Percentiles rank a stretch among this genome's conserved stretches.
Evolutionary conservation across 2,113 vertebrate genomes (phyloP).

Genomic region (Pterocles burchelli): DNA sequence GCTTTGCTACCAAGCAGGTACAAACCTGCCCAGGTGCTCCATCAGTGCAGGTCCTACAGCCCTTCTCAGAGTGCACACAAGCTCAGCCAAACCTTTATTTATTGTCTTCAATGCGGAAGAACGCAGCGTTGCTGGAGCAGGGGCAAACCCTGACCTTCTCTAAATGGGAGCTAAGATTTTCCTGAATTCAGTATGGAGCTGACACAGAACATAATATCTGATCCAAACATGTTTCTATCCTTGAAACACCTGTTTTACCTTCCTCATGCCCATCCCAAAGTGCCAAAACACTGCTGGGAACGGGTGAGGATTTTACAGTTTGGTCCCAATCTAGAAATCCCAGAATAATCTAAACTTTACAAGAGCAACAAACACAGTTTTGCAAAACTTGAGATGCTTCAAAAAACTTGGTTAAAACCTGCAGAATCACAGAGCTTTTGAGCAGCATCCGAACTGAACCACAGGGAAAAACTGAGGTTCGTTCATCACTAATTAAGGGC

Average conservation of each 20-base stretch:
- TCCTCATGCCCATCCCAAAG: background rate
- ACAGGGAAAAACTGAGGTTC: conserved; percentile 55
- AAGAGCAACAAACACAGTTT: background rate
- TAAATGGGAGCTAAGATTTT: background rate
- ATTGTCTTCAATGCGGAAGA: background rate
- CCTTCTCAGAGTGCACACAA: background rate
- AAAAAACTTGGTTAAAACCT: conserved; percentile 3
- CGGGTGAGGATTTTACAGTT: background rate
- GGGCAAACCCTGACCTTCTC: background rate
- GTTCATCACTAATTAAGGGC: conserved; percentile 60
- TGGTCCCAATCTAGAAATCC: background rate
- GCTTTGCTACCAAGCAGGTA: background rate
- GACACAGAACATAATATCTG: background rate
- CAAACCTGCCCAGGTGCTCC: background rate
- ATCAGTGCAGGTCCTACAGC: background rate
- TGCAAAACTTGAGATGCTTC: background rate
- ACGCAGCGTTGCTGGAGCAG: background rate
- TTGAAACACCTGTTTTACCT: background rate
- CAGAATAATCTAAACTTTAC: background rate
- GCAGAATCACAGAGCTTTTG: conserved; percentile 10
- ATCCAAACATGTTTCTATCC: background rate
- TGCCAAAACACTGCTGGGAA: background rate
- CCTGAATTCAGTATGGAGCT: background rate
- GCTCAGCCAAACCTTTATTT: background rate
- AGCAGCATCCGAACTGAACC: conserved; percentile 41